A percentile compares a stretch with the other conserved stretches of the same genome.
Evolutionary conservation across 2,113 vertebrate genomes (phyloP).

Genomic region (Scortum barcoo): DNA sequence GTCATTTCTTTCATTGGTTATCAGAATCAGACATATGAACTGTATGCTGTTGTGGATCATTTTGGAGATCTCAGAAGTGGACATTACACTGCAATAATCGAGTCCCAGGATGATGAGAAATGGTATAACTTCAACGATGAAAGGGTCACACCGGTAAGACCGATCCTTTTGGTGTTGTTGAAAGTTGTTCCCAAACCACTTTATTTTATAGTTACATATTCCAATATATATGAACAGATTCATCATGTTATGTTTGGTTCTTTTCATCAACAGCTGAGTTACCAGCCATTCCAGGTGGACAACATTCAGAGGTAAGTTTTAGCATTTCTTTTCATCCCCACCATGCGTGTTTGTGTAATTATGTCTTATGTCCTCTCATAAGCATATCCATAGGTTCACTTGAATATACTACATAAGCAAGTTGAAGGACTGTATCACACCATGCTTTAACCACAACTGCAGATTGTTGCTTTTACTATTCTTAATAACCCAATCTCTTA

Average conservation of each 20-base stretch:
- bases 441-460: background rate
- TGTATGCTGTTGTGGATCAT: slow-evolving; percentile 79
- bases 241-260: fast-evolving
- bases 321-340: background rate
- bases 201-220: background rate
- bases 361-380: background rate
- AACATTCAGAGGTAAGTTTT: slow-evolving; percentile 20
- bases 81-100: slow-evolving; percentile 73
- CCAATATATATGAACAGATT: background rate
- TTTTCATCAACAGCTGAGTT: background rate
- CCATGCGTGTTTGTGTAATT: background rate
- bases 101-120: slow-evolving; percentile 35
- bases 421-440: background rate
- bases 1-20: background rate
- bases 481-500: background rate
- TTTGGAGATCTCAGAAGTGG: slow-evolving; percentile 63
- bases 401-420: background rate
- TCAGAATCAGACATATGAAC: slow-evolving; percentile 71
- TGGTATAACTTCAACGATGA: slow-evolving; percentile 76
- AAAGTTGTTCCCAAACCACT: background rate
- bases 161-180: background rate
- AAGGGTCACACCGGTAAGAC: slow-evolving; percentile 49
- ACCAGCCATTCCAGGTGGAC: background rate
- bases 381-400: background rate
- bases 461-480: background rate